A percentile compares a stretch with the other conserved stretches of the same genome.
Conservation (phyloP, 2,888 invertebrate genomes). For the Drosophila borealis region DNA sequence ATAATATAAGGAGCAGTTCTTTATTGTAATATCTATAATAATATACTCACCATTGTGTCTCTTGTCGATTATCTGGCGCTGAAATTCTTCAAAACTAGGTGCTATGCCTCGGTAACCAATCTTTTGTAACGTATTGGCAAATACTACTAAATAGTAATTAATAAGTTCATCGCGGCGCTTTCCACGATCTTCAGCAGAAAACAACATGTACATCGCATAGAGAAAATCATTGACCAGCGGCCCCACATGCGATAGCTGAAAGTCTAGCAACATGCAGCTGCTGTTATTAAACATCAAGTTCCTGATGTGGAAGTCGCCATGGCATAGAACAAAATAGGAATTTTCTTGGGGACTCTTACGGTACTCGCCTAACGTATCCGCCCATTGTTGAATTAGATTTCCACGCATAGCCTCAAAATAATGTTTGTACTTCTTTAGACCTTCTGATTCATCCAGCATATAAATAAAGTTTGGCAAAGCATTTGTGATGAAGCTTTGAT, state of each 20-base stretch:
- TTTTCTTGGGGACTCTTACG: slow-evolving; percentile 34
- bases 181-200: slow-evolving; percentile 54
- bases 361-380: slow-evolving; percentile 40
- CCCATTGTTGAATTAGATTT: slow-evolving; percentile 34
- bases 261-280: slow-evolving; percentile 69
- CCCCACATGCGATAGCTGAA: slow-evolving; percentile 63
- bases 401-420: slow-evolving; percentile 47
- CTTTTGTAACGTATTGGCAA: slow-evolving; percentile 51
- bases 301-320: slow-evolving; percentile 72
- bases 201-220: slow-evolving; percentile 65
- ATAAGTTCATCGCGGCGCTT: slow-evolving; percentile 53
- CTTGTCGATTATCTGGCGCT: slow-evolving; percentile 48
- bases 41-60: slow-evolving; percentile 52
- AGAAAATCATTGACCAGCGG: slow-evolving; percentile 64
- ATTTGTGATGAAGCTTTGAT: slow-evolving; percentile 37
- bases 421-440: slow-evolving; percentile 48
- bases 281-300: slow-evolving; percentile 72
- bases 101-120: slow-evolving; percentile 48
- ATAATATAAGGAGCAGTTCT: no score
- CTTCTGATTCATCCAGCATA: slow-evolving; percentile 41
- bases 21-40: slow-evolving; percentile 13
- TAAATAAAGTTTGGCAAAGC: slow-evolving; percentile 61
- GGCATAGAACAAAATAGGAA: slow-evolving; percentile 65
- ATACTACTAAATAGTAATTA: slow-evolving; percentile 59
- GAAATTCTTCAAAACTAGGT: slow-evolving; percentile 60